phyloP scores from a whole-genome alignment of 1,140 invertebrate genomes.

The Nasonia vitripennis region DNA sequence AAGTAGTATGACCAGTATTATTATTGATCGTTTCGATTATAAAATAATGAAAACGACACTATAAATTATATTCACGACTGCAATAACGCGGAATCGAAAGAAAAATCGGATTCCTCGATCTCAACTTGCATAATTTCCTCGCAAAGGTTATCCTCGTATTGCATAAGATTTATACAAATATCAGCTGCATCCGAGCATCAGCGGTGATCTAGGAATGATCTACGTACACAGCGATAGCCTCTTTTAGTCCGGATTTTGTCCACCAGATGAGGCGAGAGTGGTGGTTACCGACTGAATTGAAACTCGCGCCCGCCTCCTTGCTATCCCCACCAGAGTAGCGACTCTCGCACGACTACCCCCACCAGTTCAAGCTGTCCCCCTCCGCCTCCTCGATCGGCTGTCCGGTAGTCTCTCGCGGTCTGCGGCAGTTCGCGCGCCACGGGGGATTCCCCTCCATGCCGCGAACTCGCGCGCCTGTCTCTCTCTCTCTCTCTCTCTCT shows the following conservation, averaged over 20 bases:
- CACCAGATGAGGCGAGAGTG: constrained; percentile 70
- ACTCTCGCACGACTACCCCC: constrained; percentile 55
- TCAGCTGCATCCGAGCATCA: not conserved
- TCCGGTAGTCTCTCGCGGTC: constrained; percentile 8
- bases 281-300: constrained; percentile 69
- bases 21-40: too few species aligned
- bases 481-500: constrained; percentile 36
- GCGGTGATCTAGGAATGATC: not conserved
- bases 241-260: constrained; percentile 64
- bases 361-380: constrained; percentile 58
- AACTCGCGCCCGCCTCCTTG: constrained; percentile 71
- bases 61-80: not conserved
- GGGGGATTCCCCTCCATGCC: constrained; percentile 61
- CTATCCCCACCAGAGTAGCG: constrained; percentile 60
- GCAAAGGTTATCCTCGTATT: not conserved
- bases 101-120: not conserved
- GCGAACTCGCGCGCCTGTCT: constrained; percentile 52
- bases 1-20: too few species aligned
- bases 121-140: not conserved
- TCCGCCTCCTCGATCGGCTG: constrained; percentile 40
- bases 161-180: not conserved
- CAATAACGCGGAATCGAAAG: not conserved
- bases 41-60: too few species aligned
- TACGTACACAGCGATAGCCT: not conserved
- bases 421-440: constrained; percentile 14